A percentile compares a stretch with the other conserved stretches of the same genome.
These are phyloP conservation scores for Gryllus bimaculatus DNA, from an alignment of 1,140 invertebrate species.

Conservation along the genomic window DNA sequence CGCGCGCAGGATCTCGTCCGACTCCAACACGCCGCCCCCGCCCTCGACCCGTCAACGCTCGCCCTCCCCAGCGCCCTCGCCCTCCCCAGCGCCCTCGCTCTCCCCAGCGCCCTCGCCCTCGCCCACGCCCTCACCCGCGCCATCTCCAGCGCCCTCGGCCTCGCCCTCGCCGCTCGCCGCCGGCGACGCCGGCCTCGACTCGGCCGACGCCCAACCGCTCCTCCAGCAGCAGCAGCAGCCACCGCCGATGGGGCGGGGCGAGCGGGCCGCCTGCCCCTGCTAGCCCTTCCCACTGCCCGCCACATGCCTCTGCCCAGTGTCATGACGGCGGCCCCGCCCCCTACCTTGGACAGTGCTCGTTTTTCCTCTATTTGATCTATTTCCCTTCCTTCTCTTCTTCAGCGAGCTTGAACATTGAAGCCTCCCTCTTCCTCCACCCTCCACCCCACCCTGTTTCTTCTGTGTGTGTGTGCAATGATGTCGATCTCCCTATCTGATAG, in stretches of 20 bases:
- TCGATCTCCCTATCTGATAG: neutral
- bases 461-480: neutral
- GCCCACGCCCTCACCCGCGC: no score
- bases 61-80: no score
- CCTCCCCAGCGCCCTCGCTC: neutral
- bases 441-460: neutral
- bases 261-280: neutral
- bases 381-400: no score
- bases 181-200: neutral
- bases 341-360: neutral
- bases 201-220: neutral
- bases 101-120: neutral
- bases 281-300: neutral
- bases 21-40: no score
- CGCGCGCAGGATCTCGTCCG: neutral
- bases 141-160: neutral
- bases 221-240: neutral
- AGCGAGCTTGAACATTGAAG: no score
- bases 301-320: no score
- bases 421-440: neutral
- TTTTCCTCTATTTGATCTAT: no score
- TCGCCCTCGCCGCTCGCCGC: no score
- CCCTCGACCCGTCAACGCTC: neutral
- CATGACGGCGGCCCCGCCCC: no score
- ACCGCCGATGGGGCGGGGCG: neutral